Conservation (phyloP, 2,888 invertebrate genomes). For the Lypha dubia region DNA sequence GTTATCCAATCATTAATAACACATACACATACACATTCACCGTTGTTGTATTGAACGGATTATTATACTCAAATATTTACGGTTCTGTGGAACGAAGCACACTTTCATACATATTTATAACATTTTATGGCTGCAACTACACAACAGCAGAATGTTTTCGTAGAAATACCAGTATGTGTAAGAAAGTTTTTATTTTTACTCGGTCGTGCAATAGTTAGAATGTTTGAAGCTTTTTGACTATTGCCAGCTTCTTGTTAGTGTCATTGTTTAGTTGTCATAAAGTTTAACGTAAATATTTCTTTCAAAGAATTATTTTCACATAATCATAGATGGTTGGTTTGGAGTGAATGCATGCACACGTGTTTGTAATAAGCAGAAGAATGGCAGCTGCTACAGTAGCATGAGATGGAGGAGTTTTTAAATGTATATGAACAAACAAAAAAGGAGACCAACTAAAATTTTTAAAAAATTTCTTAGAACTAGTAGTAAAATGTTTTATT, state of each 20-base stretch:
- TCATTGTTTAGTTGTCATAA: slow-evolving; percentile 62
- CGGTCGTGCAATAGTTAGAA: background rate
- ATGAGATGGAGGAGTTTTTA: background rate
- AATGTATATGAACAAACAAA: background rate
- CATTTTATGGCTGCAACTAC: slow-evolving; percentile 45
- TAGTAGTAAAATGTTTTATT: background rate
- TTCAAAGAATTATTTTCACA: slow-evolving; percentile 6
- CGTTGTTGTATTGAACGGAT: slow-evolving; percentile 12
- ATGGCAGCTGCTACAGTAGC: background rate
- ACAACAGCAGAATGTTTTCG: background rate
- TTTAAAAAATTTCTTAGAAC: slow-evolving; percentile 15
- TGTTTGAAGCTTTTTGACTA: background rate
- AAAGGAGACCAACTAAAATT: background rate
- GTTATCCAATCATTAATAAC: slow-evolving; percentile 32
- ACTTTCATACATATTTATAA: slow-evolving; percentile 54
- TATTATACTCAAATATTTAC: slow-evolving; percentile 35
- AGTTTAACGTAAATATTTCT: slow-evolving; percentile 51
- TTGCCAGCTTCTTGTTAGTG: slow-evolving; percentile 46
- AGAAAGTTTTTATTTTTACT: slow-evolving; percentile 45
- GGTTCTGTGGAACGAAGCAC: slow-evolving; percentile 22
- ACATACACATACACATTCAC: slow-evolving; percentile 28
- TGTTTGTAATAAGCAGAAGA: background rate
- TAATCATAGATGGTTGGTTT: slow-evolving; percentile 7
- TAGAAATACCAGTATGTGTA: slow-evolving; percentile 28
- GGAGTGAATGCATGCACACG: background rate